Evolutionary conservation across 2,113 vertebrate species (phyloP), one percentile per base, ranked within the genome.

Genomic region (Hippocampus zosterae): DNA sequence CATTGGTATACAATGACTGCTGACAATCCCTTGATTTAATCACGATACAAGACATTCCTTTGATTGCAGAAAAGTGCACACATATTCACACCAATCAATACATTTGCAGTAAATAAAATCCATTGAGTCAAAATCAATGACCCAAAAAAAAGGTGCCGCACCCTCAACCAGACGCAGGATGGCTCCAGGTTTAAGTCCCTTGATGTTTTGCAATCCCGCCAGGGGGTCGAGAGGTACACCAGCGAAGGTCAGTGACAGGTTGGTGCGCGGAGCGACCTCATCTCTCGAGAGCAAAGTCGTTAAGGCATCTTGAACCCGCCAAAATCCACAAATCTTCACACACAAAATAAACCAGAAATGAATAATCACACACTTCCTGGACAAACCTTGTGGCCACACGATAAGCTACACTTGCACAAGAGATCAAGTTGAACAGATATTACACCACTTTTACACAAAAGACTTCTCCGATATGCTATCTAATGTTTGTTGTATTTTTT

Each of bases 111-210:
- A 21, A 77, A 46, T 68, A 18, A 40, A 16, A 53, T n/a, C 63
- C 13, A 23, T 6, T 33, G 23, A 21, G 33, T 19, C 33, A 11
- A 40, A 25, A 33, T n/a, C 19, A 11, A 48, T 13, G 61, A 50
- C 4, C 8, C 25, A 5, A 27, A 8, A 37, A 37, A 1, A 3
- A n/a, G 44, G 23, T 46, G 1, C 23, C 23, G 37, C 83, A 92
- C 92, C 92, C 84, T 93, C 92, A 52, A 92, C 82, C 37, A 93
- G 81, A 61, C 90, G 89, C 19, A 93, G 77, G 48, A 88, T 67
- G 27, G 88, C 81, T 72, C 92, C 92, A 50, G 86, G 80, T 80
- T 89, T 92, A 7, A 93, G 85, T 16, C 89, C 89, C 73, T 92
- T 92, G 40, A 93, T 2, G 19, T 68, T 87, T 85, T 89, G 88